phyloP scores from a whole-genome alignment of 2,113 vertebrate species.

The Benitochromis conjunctus region DNA sequence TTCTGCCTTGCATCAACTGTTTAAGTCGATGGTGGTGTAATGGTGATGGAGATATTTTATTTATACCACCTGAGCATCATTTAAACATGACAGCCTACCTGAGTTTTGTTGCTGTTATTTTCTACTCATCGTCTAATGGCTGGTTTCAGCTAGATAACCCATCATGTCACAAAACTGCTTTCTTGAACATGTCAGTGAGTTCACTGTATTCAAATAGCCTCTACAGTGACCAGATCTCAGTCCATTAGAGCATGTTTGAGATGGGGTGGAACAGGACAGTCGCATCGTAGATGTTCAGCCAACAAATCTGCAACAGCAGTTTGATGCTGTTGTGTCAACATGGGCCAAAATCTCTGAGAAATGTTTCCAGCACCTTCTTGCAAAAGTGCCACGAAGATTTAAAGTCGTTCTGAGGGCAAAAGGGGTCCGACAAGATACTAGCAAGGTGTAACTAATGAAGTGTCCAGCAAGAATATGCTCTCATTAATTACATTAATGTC shows the following conservation, averaged over 20 bases:
- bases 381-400: fast-evolving
- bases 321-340: neutral
- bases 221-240: neutral
- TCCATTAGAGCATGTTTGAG: neutral
- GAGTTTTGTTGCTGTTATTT: neutral
- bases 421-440: fast-evolving
- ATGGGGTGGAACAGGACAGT: neutral
- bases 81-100: neutral
- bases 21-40: too few species aligned
- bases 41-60: neutral
- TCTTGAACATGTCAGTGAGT: neutral
- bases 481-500: neutral
- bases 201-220: neutral
- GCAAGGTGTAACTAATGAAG: fast-evolving
- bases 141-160: neutral
- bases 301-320: fast-evolving
- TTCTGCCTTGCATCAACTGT: neutral
- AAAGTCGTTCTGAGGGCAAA: too few species aligned
- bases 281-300: neutral
- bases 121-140: neutral
- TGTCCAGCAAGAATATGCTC: neutral
- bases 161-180: neutral
- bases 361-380: neutral
- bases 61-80: neutral
- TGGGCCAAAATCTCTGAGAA: neutral